Evolutionary conservation across 2,113 vertebrate genomes (phyloP).

Genomic region (Serinus canaria): DNA sequence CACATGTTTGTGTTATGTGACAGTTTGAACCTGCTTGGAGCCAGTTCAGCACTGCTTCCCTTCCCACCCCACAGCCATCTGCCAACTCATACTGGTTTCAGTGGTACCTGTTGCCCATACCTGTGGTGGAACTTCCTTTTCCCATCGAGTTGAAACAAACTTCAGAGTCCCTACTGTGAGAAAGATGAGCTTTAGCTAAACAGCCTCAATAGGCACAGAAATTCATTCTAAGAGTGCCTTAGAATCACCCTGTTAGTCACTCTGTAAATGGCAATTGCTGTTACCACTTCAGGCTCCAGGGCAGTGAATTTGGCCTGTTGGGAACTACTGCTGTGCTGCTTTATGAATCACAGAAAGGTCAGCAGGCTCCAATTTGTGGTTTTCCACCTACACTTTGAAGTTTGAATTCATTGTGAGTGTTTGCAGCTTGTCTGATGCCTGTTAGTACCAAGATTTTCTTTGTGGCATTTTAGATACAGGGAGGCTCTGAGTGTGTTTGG

Average conservation of each 20-base stretch:
- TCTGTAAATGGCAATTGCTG: not conserved
- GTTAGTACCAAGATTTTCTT: not conserved
- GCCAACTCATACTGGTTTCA: slow-evolving; percentile 13
- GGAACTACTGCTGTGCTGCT: not conserved
- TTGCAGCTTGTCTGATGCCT: slow-evolving; percentile 17
- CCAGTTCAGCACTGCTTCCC: slow-evolving; percentile 10
- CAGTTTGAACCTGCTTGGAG: slow-evolving; percentile 61
- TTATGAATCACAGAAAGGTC: slow-evolving; percentile 28
- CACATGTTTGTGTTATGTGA: slow-evolving; percentile 31
- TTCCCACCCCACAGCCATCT: not conserved
- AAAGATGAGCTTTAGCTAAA: not conserved
- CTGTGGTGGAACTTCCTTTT: not conserved
- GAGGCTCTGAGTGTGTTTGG: not conserved
- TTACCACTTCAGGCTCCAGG: not conserved
- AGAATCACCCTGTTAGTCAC: not conserved
- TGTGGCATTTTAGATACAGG: not conserved
- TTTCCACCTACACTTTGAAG: slow-evolving; percentile 56
- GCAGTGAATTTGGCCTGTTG: slow-evolving; percentile 13
- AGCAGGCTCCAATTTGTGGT: slow-evolving; percentile 39
- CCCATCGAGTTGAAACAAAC: not conserved
- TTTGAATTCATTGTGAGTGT: not conserved
- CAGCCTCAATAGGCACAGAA: not conserved
- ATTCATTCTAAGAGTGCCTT: not conserved
- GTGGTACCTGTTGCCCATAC: slow-evolving; percentile 22
- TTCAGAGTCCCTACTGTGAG: not conserved